Conservation (phyloP, 2,797 vertebrate genomes). For the Trachops cirrhosus region DNA sequence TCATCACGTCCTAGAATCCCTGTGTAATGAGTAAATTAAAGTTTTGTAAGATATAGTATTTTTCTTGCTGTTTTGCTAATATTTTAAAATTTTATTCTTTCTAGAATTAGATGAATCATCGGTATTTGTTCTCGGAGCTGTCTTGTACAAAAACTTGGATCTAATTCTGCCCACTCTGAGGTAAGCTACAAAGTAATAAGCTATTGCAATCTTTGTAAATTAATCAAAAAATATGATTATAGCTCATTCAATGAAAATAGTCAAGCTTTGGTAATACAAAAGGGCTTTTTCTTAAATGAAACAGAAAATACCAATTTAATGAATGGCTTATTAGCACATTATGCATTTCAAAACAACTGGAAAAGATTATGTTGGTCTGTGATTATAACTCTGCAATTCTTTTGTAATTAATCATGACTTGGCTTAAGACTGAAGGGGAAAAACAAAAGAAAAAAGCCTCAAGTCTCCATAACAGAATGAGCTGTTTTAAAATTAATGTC, state of each 20-base stretch:
- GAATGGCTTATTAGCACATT: slow-evolving; percentile 50
- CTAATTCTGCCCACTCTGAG: slow-evolving; percentile 97
- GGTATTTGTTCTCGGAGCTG: slow-evolving; percentile 97
- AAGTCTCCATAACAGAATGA: neutral
- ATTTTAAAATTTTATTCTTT: slow-evolving; percentile 64
- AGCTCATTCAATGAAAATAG: slow-evolving; percentile 40
- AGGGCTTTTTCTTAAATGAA: slow-evolving; percentile 39
- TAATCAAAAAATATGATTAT: slow-evolving; percentile 61
- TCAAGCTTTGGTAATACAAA: slow-evolving; percentile 45
- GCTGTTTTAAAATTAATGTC: slow-evolving; percentile 48
- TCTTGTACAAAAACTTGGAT: slow-evolving; percentile 98
- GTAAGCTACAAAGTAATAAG: slow-evolving; percentile 83
- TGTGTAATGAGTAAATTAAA: neutral
- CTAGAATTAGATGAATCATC: slow-evolving; percentile 96
- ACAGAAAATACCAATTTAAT: slow-evolving; percentile 61
- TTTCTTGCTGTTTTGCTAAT: slow-evolving; percentile 58
- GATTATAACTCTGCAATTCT: slow-evolving; percentile 40
- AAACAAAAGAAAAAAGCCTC: neutral
- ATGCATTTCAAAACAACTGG: slow-evolving; percentile 49
- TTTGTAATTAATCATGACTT: slow-evolving; percentile 58
- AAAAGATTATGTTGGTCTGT: slow-evolving; percentile 47
- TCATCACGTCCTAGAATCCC: neutral
- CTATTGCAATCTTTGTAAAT: slow-evolving; percentile 49
- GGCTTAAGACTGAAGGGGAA: neutral
- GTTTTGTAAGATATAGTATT: slow-evolving; percentile 2